Conservation (phyloP, 30 jellyfish, hydroid and myxozoan genomes). For the Rhopilema esculentum region DNA sequence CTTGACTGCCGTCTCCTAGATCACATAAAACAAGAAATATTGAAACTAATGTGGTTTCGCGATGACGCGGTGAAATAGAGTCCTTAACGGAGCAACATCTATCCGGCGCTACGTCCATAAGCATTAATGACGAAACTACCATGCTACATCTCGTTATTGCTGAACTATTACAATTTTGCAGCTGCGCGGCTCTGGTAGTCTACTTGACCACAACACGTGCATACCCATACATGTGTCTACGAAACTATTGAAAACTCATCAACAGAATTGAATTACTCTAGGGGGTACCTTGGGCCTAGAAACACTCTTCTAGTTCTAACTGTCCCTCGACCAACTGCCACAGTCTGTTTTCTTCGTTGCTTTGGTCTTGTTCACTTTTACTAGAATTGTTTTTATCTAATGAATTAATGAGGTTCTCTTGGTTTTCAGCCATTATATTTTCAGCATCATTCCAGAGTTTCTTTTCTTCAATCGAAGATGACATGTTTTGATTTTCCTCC, state of each 20-base stretch:
- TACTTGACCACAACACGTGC: not conserved
- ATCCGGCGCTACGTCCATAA: too few species aligned
- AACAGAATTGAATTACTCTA: constrained; percentile 1
- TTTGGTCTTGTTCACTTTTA: constrained; percentile 18
- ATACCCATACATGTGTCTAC: not conserved
- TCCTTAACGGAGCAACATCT: too few species aligned
- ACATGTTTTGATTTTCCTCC: constrained; percentile 7
- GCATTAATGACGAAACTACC: too few species aligned
- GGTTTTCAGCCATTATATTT: constrained; percentile 50
- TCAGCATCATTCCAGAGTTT: constrained; percentile 74
- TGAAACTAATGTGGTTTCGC: too few species aligned
- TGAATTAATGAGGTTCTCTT: constrained; percentile 42
- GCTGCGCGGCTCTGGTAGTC: not conserved
- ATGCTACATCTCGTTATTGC: too few species aligned
- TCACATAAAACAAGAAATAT: too few species aligned
- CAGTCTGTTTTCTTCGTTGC: constrained; percentile 52
- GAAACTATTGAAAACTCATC: constrained; percentile 17
- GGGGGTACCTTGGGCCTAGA: constrained; percentile 38
- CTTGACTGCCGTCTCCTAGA: too few species aligned
- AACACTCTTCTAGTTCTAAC: constrained; percentile 81
- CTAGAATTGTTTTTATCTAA: constrained; percentile 23
- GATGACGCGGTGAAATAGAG: too few species aligned
- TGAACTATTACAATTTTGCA: not conserved
- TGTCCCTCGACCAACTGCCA: constrained; percentile 83
- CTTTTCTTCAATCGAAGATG: constrained; percentile 17